phyloP scores from a whole-genome alignment of 2,888 invertebrate genomes.

The Selenia dentaria region DNA sequence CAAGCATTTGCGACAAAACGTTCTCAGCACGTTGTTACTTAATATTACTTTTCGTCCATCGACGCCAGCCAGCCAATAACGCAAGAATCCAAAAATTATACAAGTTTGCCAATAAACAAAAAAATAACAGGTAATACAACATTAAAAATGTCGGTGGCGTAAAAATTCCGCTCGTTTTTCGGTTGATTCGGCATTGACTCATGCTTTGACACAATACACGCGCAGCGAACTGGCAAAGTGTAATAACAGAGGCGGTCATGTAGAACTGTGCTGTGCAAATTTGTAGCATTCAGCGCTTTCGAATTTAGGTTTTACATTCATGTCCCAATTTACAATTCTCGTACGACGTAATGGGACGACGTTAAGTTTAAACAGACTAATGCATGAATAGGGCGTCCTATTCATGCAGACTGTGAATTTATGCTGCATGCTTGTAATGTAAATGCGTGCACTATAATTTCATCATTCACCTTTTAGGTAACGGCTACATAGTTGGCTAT shows the following conservation, averaged over 20 bases:
- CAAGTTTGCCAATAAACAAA: no score
- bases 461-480: no score
- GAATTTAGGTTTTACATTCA: conserved; percentile 12
- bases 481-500: no score
- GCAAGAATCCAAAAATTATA: no score
- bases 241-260: conserved; percentile 49
- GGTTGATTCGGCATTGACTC: conserved; percentile 41
- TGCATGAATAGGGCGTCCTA: conserved; percentile 5
- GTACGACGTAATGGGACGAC: conserved; percentile 1
- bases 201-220: conserved; percentile 44
- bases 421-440: no score
- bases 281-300: conserved; percentile 10
- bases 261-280: conserved; percentile 38
- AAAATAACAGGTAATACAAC: neutral
- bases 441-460: no score
- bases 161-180: conserved; percentile 7
- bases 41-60: no score
- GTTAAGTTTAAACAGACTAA: conserved; percentile 7
- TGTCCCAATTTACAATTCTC: neutral
- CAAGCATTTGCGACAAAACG: no score
- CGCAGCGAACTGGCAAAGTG: conserved; percentile 39
- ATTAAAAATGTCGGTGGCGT: neutral
- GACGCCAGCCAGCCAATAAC: no score
- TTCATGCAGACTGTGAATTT: neutral
- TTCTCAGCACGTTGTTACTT: no score